A percentile compares a stretch with the other conserved stretches of the same genome.
phyloP scores from a whole-genome alignment of 2,888 invertebrate species.

The Dasysyrphus tricinctus region DNA sequence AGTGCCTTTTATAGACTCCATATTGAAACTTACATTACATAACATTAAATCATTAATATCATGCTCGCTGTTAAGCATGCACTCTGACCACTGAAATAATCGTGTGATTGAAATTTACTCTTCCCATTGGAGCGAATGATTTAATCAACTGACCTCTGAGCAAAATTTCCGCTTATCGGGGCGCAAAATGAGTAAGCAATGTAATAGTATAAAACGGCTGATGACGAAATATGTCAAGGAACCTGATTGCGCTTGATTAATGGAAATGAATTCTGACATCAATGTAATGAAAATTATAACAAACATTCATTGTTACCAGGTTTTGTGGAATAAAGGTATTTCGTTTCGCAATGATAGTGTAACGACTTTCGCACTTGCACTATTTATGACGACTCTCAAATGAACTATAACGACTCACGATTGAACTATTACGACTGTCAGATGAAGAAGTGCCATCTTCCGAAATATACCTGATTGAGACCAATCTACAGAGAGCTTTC shows the following conservation, averaged over 20 bases:
- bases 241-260: not conserved
- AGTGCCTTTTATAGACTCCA: not conserved
- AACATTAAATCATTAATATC: not conserved
- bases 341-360: too few species aligned
- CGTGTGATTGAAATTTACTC: slow-evolving; percentile 4
- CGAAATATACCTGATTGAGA: too few species aligned
- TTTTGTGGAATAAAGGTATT: not conserved
- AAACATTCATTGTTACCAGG: not conserved
- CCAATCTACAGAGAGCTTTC: too few species aligned
- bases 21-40: not conserved
- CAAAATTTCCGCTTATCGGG: not conserved
- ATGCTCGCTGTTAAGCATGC: not conserved
- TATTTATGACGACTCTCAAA: too few species aligned
- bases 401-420: too few species aligned
- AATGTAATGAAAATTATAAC: not conserved
- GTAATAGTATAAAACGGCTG: not conserved
- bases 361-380: too few species aligned
- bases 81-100: slow-evolving; percentile 1
- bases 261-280: not conserved
- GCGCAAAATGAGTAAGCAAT: not conserved
- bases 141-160: not conserved
- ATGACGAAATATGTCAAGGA: slow-evolving; percentile 1
- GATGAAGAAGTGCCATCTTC: too few species aligned
- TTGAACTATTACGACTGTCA: too few species aligned
- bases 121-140: not conserved